A percentile compares a stretch with the other conserved stretches of the same genome.
Conservation (phyloP, 2,888 invertebrate genomes). For the Heliconius erato region DNA sequence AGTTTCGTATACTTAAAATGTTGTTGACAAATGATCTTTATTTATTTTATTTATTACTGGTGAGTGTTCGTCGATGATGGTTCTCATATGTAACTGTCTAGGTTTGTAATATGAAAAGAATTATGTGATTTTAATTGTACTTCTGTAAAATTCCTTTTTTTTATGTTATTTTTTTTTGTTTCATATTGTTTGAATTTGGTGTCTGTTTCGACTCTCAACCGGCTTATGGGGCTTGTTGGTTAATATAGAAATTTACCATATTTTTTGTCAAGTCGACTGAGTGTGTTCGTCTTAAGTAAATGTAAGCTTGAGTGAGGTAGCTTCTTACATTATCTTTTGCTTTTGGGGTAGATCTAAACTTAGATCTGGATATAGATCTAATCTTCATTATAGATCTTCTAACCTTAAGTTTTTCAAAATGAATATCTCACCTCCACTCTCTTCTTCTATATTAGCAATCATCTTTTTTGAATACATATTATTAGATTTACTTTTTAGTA, state of each 20-base stretch:
- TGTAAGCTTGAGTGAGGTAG: background rate
- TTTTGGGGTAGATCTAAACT: background rate
- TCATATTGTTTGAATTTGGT: background rate
- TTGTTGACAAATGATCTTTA: conserved; percentile 35
- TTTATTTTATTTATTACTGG: conserved; percentile 43
- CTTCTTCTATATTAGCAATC: background rate
- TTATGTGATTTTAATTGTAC: background rate
- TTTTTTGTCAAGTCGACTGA: background rate
- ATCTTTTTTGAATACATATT: background rate
- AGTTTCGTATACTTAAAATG: conserved; percentile 34
- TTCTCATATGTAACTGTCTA: background rate
- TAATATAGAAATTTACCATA: no score
- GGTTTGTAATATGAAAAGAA: background rate
- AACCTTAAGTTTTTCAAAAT: background rate
- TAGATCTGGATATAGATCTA: no score
- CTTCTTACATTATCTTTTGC: background rate
- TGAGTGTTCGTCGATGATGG: conserved; percentile 37
- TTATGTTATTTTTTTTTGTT: background rate
- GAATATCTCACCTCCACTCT: no score
- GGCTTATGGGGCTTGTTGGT: no score
- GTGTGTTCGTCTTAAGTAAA: background rate
- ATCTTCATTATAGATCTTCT: background rate
- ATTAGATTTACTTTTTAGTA: no score
- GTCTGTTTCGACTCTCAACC: no score
- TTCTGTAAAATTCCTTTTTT: background rate